Percentiles rank a stretch among this genome's conserved stretches.
Evolutionary conservation across 2,113 vertebrate species (phyloP).

Genomic region (Ia io): DNA sequence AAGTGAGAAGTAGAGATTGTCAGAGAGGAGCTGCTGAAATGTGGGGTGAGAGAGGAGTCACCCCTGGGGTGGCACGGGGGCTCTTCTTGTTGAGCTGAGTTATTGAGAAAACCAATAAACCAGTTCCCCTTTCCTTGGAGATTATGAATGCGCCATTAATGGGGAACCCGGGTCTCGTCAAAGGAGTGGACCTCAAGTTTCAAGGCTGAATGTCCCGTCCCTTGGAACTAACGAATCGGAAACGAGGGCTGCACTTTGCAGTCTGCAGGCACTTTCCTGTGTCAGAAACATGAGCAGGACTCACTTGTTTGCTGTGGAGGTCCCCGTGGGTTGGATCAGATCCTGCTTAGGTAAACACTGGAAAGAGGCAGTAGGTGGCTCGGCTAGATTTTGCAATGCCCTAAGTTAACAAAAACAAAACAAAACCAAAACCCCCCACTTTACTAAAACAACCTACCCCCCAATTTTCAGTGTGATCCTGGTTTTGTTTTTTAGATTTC

Average conservation of each 20-base stretch:
- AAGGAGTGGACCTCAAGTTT: slow-evolving; percentile 24
- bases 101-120: not conserved
- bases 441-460: slow-evolving; percentile 25
- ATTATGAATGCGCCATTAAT: not conserved
- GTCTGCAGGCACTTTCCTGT: not conserved
- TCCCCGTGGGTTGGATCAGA: slow-evolving; percentile 63
- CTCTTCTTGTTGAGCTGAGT: slow-evolving; percentile 28
- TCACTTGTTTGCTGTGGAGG: slow-evolving; percentile 70
- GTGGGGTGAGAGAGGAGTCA: not conserved
- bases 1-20: slow-evolving; percentile 59
- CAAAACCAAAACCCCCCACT: not conserved
- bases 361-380: slow-evolving; percentile 67
- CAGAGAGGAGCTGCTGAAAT: slow-evolving; percentile 22
- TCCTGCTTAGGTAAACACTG: slow-evolving; percentile 75
- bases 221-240: slow-evolving; percentile 6
- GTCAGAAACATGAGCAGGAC: slow-evolving; percentile 61
- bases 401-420: slow-evolving; percentile 44
- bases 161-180: not conserved
- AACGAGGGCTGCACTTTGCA: slow-evolving; percentile 25
- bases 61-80: not conserved
- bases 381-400: slow-evolving; percentile 71
- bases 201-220: not conserved
- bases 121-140: not conserved
- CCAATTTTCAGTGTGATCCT: slow-evolving; percentile 33
- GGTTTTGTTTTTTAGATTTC: slow-evolving; percentile 69